Evolutionary conservation across 2,113 vertebrate species (phyloP), one percentile per base, ranked within the genome.

Genomic region (Dendrocopos noguchii): DNA sequence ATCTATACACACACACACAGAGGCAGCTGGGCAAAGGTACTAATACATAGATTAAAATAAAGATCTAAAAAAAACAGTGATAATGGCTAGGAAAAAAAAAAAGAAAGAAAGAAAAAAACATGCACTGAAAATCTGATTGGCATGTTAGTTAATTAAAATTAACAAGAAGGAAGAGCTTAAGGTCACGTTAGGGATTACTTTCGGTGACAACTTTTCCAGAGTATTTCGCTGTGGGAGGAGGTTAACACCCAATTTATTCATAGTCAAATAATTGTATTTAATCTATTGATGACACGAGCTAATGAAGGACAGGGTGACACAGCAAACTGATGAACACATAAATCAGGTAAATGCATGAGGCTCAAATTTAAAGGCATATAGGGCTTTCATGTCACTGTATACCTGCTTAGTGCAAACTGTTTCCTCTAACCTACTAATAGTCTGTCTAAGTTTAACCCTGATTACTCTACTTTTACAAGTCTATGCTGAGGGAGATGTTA

Each of bases 101-200:
- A 39, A 39, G 39, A 84, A 87, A 61, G 77, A 93, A 52, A 80
- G 36, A 39, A 61, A 90, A 83, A 87, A 65, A 80, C 92, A 52
- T 93, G 60, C 63, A 77, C 70, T 83, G 60, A 91, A 94, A 97
- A 97, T 95, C 91, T 96, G 96, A 96, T 94, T 97, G 96, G 57
- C 91, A 95, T 80, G 78, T 94, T 91, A 95, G 84, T 96, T 97
- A 97, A 97, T 97, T 95, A 97, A 96, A 97, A 97, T 91, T 96
- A 97, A 96, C 89, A 97, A 86, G 91, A 94, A 95, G 57, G 95
- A 95, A 93, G 84, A 90, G 33, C 28, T 97, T 97, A 95, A 96
- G 88, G 96, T 97, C 82, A 94, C 85, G 88, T 75, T 92, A 91
- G 63, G 84, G 56, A 95, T 96, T 97, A 87, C 61, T 89, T 95